Conservation (phyloP, 1,140 invertebrate genomes). For the Pygmarrhopalites habei region DNA sequence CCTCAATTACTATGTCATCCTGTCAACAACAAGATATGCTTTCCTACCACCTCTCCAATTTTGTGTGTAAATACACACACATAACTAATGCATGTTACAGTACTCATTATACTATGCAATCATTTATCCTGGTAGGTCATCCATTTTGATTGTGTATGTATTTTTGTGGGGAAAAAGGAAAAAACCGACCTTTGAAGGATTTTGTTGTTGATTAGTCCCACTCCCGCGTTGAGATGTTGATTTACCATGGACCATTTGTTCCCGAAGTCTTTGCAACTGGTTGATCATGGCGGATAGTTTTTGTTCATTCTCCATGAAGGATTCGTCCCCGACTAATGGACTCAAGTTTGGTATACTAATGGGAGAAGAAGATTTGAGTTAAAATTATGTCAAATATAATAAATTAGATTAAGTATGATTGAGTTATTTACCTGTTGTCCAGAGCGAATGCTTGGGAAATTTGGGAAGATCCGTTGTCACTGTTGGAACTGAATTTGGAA, state of each 20-base stretch:
- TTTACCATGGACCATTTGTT: slow-evolving; percentile 34
- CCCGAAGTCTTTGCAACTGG: slow-evolving; percentile 35
- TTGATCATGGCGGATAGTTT: slow-evolving; percentile 37
- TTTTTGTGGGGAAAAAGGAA: too few relatives aligned
- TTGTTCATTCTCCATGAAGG: slow-evolving; percentile 29
- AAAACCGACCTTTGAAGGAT: slow-evolving; percentile 19
- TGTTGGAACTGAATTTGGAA: slow-evolving; percentile 24
- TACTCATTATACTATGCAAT: too few relatives aligned
- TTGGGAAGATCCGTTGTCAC: not conserved
- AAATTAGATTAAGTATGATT: not conserved
- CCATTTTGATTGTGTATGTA: too few relatives aligned
- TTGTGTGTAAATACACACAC: too few relatives aligned
- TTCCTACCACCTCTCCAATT: too few relatives aligned
- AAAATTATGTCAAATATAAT: not conserved
- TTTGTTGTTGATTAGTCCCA: slow-evolving; percentile 8
- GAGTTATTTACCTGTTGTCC: slow-evolving; percentile 25
- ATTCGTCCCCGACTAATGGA: slow-evolving; percentile 25
- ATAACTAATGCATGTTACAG: too few relatives aligned
- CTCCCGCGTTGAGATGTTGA: slow-evolving; percentile 9
- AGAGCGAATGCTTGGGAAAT: slow-evolving; percentile 15
- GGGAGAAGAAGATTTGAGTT: not conserved
- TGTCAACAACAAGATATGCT: too few relatives aligned
- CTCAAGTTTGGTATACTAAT: slow-evolving; percentile 15
- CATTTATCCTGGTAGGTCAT: too few relatives aligned
- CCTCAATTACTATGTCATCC: too few relatives aligned